Conservation (phyloP, 2,888 invertebrate species). For the Ectemnius continuus region DNA sequence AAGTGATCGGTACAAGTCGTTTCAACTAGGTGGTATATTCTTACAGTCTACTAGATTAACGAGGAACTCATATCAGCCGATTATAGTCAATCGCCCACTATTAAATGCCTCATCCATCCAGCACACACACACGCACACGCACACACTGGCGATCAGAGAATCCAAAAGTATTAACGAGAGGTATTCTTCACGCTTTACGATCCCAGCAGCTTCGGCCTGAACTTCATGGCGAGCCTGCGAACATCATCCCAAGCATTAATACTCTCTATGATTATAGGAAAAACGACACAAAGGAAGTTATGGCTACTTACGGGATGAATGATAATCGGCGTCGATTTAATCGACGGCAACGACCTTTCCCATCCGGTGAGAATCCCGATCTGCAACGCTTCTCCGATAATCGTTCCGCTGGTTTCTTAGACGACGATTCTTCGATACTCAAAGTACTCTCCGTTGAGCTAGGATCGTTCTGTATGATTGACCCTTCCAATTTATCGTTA, state of each 20-base stretch:
- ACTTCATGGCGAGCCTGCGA: constrained; percentile 56
- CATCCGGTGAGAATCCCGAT: constrained; percentile 70
- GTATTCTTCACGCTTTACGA: constrained; percentile 3
- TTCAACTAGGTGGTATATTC: too few species aligned
- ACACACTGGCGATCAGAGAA: too few species aligned
- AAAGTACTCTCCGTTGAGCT: not conserved
- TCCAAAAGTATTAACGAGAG: not conserved
- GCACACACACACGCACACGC: not conserved
- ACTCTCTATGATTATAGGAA: not conserved
- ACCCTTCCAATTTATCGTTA: constrained; percentile 24
- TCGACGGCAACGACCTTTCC: constrained; percentile 73
- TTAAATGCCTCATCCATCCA: not conserved
- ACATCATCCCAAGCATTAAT: not conserved
- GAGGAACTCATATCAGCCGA: too few species aligned
- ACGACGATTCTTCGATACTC: not conserved
- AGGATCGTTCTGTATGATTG: not conserved
- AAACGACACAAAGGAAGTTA: not conserved
- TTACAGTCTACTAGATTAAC: too few species aligned
- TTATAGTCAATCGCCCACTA: too few species aligned
- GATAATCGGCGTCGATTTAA: constrained; percentile 64
- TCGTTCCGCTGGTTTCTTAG: constrained; percentile 3
- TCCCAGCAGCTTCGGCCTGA: constrained; percentile 49
- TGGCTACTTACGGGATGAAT: constrained; percentile 68
- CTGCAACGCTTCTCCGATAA: constrained; percentile 59
- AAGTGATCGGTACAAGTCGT: too few species aligned